A percentile compares a stretch with the other conserved stretches of the same genome.
Conservation (phyloP, 64 coral and sea anemone species). For the Dendrophyllia cribrosa region DNA sequence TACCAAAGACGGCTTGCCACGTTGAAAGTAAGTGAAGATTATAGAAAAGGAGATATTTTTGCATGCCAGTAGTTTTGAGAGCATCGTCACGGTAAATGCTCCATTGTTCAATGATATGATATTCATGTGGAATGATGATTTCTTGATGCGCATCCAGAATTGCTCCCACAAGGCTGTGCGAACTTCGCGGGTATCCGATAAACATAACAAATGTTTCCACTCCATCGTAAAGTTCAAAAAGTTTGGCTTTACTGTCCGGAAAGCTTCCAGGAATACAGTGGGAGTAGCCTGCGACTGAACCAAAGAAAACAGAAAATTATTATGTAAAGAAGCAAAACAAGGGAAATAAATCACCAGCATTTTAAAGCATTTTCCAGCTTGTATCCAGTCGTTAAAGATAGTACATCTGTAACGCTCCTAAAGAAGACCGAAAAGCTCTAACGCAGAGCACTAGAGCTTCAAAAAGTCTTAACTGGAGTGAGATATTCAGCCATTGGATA, state of each 20-base stretch:
- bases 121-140: constrained; percentile 86
- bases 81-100: constrained; percentile 8
- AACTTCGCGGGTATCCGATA: constrained; percentile 91
- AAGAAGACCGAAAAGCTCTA: no score
- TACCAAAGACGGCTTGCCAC: constrained; percentile 47
- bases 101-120: constrained; percentile 64
- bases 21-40: constrained; percentile 34
- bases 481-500: no score
- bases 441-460: no score
- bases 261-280: constrained; percentile 8
- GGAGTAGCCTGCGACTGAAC: background rate
- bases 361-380: background rate
- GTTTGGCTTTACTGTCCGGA: background rate
- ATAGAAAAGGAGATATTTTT: constrained; percentile 37
- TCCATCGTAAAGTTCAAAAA: constrained; percentile 59
- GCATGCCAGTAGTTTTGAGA: background rate
- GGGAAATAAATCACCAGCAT: background rate
- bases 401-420: no score
- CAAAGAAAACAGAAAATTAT: background rate
- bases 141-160: constrained; percentile 91
- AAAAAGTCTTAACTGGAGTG: no score
- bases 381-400: no score
- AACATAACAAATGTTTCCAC: constrained; percentile 87
- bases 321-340: background rate
- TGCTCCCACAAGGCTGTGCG: constrained; percentile 85